A percentile compares a stretch with the other conserved stretches of the same genome.
Evolutionary conservation across 2,888 invertebrate genomes (phyloP).

Genomic region (Therioaphis trifolii): DNA sequence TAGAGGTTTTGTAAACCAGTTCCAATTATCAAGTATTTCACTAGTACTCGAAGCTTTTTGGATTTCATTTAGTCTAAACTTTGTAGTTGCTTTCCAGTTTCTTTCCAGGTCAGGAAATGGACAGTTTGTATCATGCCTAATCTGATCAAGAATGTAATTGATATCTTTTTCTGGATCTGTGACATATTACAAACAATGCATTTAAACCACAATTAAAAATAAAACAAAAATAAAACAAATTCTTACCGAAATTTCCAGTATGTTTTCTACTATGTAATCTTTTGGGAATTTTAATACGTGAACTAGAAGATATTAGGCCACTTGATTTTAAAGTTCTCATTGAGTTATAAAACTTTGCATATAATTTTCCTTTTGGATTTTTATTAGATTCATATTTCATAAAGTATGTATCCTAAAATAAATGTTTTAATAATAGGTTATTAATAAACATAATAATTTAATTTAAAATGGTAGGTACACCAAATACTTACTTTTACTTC

Average conservation of each 20-base stretch:
- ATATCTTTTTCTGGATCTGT: constrained; percentile 10
- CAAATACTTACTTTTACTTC: constrained; percentile 26
- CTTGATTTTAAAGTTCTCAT: neutral
- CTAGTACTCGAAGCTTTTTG: neutral
- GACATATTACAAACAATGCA: neutral
- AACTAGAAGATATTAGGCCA: neutral
- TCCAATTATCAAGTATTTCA: neutral
- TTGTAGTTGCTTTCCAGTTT: neutral
- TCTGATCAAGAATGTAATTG: neutral
- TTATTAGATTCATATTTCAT: constrained; percentile 23
- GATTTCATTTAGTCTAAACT: neutral
- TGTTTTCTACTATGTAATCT: neutral
- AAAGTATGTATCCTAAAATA: constrained; percentile 29
- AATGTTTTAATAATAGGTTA: neutral
- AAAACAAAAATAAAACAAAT: neutral
- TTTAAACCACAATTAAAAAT: neutral
- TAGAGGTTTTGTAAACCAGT: neutral
- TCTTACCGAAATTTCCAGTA: neutral
- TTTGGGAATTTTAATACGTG: too few relatives aligned
- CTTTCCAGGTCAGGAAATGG: neutral
- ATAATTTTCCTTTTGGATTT: neutral
- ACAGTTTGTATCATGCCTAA: neutral
- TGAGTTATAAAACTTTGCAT: neutral
- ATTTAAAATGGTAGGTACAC: neutral
- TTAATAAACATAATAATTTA: neutral